These are phyloP conservation scores for Pachyuromys duprasi DNA, from an alignment of 2,797 vertebrate species.

Conservation along the genomic window DNA sequence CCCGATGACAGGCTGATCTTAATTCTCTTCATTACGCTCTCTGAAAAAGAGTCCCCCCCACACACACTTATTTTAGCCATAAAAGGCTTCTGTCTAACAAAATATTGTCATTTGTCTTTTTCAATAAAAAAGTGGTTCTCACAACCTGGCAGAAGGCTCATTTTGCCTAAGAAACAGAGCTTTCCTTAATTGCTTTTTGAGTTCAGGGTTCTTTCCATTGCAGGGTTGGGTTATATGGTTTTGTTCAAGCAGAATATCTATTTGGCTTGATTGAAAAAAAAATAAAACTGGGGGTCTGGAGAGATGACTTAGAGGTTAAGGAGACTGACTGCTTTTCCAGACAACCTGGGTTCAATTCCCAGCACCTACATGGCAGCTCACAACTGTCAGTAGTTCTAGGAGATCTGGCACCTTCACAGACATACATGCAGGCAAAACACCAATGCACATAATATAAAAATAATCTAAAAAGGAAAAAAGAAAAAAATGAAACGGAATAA, in stretches of 20 bases:
- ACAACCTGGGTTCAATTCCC: too few relatives aligned
- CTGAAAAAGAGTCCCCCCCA: neutral
- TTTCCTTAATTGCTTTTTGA: slow-evolving; percentile 48
- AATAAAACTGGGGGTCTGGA: neutral
- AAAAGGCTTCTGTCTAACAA: slow-evolving; percentile 33
- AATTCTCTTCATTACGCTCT: slow-evolving; percentile 3
- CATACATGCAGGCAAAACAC: too few relatives aligned
- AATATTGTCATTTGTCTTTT: slow-evolving; percentile 18
- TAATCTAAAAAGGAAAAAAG: slow-evolving; percentile 1
- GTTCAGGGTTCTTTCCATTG: slow-evolving; percentile 17
- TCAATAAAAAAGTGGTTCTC: slow-evolving; percentile 41
- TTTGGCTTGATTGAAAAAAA: slow-evolving; percentile 62
- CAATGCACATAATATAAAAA: too few relatives aligned
- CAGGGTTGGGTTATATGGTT: neutral
- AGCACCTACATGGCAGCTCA: too few relatives aligned
- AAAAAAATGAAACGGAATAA: slow-evolving; percentile 63
- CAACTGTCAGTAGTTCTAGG: too few relatives aligned
- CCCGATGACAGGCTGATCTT: neutral
- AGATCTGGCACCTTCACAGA: too few relatives aligned
- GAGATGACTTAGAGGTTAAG: too few relatives aligned
- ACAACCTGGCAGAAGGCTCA: slow-evolving; percentile 1
- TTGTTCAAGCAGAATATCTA: slow-evolving; percentile 60
- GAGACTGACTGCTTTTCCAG: too few relatives aligned
- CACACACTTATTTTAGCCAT: neutral
- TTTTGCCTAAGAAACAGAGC: slow-evolving; percentile 58